Evolutionary conservation across 1,140 invertebrate genomes (phyloP), one percentile per base, ranked within the genome.

Genomic region (Drosophila takahashii): DNA sequence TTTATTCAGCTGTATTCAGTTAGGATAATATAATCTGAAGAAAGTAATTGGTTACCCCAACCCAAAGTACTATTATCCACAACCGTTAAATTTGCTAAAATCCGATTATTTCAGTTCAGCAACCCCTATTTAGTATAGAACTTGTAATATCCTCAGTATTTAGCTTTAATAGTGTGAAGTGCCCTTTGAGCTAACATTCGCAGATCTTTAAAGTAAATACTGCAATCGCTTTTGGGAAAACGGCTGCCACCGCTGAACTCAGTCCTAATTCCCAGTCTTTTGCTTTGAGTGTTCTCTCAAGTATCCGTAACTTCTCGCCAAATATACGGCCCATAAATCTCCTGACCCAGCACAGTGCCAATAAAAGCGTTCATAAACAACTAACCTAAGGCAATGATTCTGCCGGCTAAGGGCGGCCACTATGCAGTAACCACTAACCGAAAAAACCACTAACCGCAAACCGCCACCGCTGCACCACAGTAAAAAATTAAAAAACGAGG

Each of bases 361-460:
- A 86, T 87, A 83, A 86, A 83, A 86, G 85, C 79, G 61, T 83
- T 79, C 81, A 87, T 87, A 86, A 86, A 86, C 84, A 87, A 86
- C 81, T 85, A 85, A 85, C 74, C 81, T 81, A 77, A 61, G 83
- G 56, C 81, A 85, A 85, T 74, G 78, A 50, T 34, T 51, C 56
- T 60, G 29, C 34, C 36, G 27, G 27, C 42, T 54, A 65, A 64
- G 62, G 61, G 60, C 64, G 65, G 36, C 51, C 59, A 39, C 44
- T 26, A 34, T 34, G 48, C 15, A 32, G 48, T 11, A 32, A 44
- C 26, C 47, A 18, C 59, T 27, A 75, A 26, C n/a, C 57, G 22
- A 22, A 34, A 8, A 22, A 67, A 81, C 70, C 79, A 60, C 79
- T 47, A 69, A 70, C 80, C 75, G 44, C 69, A 59, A 65, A 47